Evolutionary conservation across 2,888 invertebrate genomes (phyloP), one percentile per base, ranked within the genome.

Genomic region (Pandemis corylana): DNA sequence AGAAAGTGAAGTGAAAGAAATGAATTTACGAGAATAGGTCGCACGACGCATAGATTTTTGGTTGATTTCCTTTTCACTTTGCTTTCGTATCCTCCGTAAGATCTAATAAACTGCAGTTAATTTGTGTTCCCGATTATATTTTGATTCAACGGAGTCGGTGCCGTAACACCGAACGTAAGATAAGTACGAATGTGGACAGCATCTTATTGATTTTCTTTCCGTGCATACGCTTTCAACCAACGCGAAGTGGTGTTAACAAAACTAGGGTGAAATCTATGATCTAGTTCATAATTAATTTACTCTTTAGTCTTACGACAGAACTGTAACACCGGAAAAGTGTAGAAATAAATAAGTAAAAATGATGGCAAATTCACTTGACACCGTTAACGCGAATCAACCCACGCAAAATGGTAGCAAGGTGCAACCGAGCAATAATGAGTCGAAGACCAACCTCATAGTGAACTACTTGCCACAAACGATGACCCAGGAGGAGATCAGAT

Each of bases 391-490:
- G 87, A 94, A 93, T 89, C 94, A 94, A 86, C 94, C 94, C 87
- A 94, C 94, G 90, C 98, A 98, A 95, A 97, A 97, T 95, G 98
- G 98, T 90, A 95, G 97, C 93, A 94, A 94, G 90, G 87, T 94
- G 80, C 94, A 94, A 85, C 94, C 94, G 79, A 97, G 97, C 86
- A 96, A 97, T 89, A 97, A 97, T 90, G 98, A 99, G 94, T 98
- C 98, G 80, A 98, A 98, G 95, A 99, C 99, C 83, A 99, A 99
- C 95, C 96, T 99, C 83, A 99, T 99, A 92, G 99, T 99, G 84
- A 99, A 99, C 95, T 99, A 99, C 94, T 96, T 99, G 91, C 99
- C 99, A 81, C 99, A 99, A 95, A 99, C 98, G 77, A 99, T 99
- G 98, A 97, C 98, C 77, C 99, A 99, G 93, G 98, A 99, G 90